Percentiles rank a stretch among this genome's conserved stretches.
Evolutionary conservation across 2,797 vertebrate genomes (phyloP).

Genomic region (Cyclura pinguis): DNA sequence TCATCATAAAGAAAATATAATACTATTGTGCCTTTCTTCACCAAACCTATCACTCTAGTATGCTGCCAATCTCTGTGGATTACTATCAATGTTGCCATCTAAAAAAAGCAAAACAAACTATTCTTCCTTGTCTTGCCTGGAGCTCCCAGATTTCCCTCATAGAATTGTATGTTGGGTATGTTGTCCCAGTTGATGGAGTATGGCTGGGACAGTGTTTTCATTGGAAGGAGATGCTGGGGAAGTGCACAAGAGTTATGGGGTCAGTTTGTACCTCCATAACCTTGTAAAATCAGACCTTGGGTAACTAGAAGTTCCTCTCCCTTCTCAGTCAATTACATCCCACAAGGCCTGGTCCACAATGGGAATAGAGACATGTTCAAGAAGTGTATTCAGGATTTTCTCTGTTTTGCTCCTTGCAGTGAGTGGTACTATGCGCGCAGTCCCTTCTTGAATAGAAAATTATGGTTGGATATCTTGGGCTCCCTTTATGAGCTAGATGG

Average conservation of each 20-base stretch:
- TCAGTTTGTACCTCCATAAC: background rate
- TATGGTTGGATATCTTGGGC: constrained; percentile 72
- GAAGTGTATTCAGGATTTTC: background rate
- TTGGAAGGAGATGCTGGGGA: background rate
- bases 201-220: background rate
- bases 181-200: background rate
- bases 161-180: too few relatives aligned
- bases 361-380: background rate
- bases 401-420: constrained; percentile 58
- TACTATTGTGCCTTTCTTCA: background rate
- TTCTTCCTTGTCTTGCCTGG: background rate
- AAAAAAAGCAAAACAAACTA: background rate
- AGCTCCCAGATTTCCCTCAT: background rate
- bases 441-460: constrained; percentile 75
- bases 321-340: background rate
- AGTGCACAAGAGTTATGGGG: background rate
- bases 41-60: background rate
- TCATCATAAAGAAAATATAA: background rate
- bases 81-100: too few relatives aligned
- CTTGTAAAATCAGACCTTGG: background rate
- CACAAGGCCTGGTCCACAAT: background rate
- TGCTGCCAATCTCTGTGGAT: background rate
- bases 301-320: background rate
- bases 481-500: constrained; percentile 77
- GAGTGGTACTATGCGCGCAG: constrained; percentile 81